Evolutionary conservation across 2,113 vertebrate species (phyloP), one percentile per base, ranked within the genome.

Genomic region (Catharus bicknelli): DNA sequence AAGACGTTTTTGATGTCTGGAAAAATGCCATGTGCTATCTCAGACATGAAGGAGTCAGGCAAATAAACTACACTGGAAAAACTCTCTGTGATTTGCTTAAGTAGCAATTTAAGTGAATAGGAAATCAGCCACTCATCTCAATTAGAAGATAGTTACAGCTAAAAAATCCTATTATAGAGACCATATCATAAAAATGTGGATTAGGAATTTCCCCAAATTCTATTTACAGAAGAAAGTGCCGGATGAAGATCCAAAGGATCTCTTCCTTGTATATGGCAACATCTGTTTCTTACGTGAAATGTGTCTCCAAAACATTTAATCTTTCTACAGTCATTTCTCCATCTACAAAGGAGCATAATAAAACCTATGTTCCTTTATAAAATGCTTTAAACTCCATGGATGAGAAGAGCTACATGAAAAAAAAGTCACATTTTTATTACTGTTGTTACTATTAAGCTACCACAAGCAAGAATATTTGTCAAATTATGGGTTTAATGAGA

Each of bases 71-170:
- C 54, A 74, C 57, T 83, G 58, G 68, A 80, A 84, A 90, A 86
- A 84, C 38, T 76, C 66, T 67, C 45, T 54, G 50, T 92, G 81
- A 88, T 84, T 94, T 93, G 59, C 88, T 84, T 59, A 90, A 91
- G 83, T 54, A 90, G 78, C 74, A 93, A 69, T 76, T 90, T 67
- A 68, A 26, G 34, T 79, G 89, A 92, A 96, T 79, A 90, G 73
- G 63, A 93, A 94, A 90, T 93, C 54, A 76, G 66, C 58, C 72
- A 58, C 69, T 92, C 27, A 62, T 76, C 83, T 94, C 51, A 82
- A 61, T 86, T 64, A 90, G 36, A 86, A 86, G 45, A 70, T 13
- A 92, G 38, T 43, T 63, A 75, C 58, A 76, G 90, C 13, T 58
- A 66, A 94, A 86, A 83, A 84, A 77, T 69, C 58, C 54, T 64